Evolutionary conservation across 2,113 vertebrate genomes (phyloP).

Genomic region (Mesoclemmys tuberculata): DNA sequence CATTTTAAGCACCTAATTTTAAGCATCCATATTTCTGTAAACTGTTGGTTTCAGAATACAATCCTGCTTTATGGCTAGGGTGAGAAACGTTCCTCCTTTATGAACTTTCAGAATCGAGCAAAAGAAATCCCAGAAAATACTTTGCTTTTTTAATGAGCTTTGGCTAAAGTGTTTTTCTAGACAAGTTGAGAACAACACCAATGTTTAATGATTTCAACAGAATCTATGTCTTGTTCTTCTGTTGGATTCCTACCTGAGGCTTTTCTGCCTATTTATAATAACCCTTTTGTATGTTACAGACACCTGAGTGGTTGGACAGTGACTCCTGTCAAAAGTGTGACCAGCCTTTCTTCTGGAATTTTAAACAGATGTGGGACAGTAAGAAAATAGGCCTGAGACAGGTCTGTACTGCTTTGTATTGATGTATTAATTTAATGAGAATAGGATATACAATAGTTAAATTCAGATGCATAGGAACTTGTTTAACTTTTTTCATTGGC

Average conservation of each 20-base stretch:
- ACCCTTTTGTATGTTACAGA: slow-evolving; percentile 79
- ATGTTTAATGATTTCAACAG: background rate
- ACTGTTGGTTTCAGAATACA: background rate
- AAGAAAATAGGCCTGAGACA: slow-evolving; percentile 98
- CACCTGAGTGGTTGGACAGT: slow-evolving; percentile 97
- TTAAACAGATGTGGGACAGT: slow-evolving; percentile 99
- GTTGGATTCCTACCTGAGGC: background rate
- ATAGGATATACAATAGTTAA: background rate
- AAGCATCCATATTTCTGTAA: background rate
- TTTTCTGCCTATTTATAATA: background rate
- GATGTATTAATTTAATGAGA: background rate
- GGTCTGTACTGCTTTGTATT: slow-evolving; percentile 75
- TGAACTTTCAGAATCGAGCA: background rate
- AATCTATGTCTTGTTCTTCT: background rate
- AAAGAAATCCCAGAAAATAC: background rate
- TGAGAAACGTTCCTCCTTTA: background rate
- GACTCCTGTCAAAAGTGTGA: slow-evolving; percentile 99
- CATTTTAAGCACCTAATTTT: background rate
- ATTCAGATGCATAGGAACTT: background rate
- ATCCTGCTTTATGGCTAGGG: background rate
- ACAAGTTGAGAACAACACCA: background rate
- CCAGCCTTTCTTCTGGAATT: slow-evolving; percentile 99
- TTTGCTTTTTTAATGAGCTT: background rate
- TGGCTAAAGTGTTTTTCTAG: background rate
- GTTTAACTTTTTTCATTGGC: background rate